Conservation (phyloP, 2,113 vertebrate genomes). For the Himantopus leucocephalus region DNA sequence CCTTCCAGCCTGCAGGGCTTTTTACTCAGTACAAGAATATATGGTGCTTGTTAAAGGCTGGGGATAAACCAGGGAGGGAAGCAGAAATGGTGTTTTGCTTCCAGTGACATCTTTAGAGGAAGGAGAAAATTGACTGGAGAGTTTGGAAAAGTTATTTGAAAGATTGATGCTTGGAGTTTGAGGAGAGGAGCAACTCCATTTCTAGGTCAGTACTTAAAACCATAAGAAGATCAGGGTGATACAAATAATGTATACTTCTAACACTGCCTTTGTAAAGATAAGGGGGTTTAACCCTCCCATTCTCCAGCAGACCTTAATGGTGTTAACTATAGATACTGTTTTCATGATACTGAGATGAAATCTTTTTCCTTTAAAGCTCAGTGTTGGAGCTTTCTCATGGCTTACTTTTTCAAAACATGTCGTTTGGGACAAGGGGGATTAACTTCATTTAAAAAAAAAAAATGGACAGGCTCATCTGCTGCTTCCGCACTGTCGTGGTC, state of each 20-base stretch:
- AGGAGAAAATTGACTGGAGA: neutral
- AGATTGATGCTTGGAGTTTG: neutral
- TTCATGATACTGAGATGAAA: neutral
- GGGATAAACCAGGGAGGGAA: neutral
- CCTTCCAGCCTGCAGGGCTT: neutral
- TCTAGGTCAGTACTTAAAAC: slow-evolving; percentile 21
- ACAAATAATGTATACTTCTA: neutral
- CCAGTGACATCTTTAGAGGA: neutral
- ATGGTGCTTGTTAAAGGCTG: neutral
- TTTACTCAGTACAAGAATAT: neutral
- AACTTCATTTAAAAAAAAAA: neutral
- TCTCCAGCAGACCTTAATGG: neutral
- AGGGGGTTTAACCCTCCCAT: neutral
- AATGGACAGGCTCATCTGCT: neutral
- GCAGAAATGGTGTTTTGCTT: neutral
- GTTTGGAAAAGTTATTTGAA: neutral
- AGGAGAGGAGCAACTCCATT: neutral
- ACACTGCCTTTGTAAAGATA: neutral
- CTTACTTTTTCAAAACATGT: neutral
- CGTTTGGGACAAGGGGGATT: neutral
- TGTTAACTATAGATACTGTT: neutral
- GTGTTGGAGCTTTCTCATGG: neutral
- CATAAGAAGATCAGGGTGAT: neutral
- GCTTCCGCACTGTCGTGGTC: neutral
- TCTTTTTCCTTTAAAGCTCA: neutral